Conservation (phyloP, 2,888 invertebrate genomes). For the Mechanitis mazaeus region DNA sequence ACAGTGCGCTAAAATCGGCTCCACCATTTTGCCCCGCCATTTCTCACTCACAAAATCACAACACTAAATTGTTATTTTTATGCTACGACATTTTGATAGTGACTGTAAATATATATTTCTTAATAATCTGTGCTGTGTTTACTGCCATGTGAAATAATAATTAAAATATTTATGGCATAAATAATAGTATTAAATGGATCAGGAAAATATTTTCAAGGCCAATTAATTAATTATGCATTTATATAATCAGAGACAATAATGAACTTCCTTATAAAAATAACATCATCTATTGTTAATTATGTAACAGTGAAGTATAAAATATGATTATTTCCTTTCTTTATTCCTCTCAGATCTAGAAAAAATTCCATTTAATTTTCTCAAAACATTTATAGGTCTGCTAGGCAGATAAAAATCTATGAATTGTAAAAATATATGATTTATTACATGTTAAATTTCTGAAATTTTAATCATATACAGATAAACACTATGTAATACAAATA, state of each 20-base stretch:
- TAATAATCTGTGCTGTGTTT: conserved; percentile 12
- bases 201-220: conserved; percentile 11
- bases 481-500: no score
- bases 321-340: no score
- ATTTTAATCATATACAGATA: no score
- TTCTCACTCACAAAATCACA: conserved; percentile 47
- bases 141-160: conserved; percentile 7
- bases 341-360: no score
- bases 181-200: conserved; percentile 7
- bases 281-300: neutral
- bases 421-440: no score
- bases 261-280: neutral
- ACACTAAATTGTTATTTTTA: conserved; percentile 38
- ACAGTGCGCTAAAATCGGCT: conserved; percentile 60
- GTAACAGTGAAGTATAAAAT: no score
- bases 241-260: neutral
- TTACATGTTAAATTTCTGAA: no score
- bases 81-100: conserved; percentile 52
- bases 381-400: no score
- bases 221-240: neutral
- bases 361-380: no score
- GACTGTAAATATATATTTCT: conserved; percentile 12
- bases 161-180: neutral
- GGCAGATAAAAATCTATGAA: no score
- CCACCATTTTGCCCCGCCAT: conserved; percentile 68